Conservation (phyloP, 2,888 invertebrate species). For the Parnassius apollo region DNA sequence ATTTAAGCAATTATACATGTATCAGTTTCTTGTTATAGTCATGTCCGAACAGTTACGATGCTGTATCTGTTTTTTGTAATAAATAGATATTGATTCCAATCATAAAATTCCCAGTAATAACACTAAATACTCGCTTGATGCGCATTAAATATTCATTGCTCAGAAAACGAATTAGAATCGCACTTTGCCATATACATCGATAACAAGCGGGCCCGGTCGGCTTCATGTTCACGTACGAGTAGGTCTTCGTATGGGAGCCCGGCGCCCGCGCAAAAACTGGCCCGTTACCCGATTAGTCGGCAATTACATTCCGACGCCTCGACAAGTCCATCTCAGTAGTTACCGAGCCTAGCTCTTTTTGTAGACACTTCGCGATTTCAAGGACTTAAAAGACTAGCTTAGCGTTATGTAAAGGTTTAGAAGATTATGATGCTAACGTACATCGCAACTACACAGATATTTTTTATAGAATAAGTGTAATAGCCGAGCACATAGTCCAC, state of each 20-base stretch:
- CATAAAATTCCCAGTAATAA: background rate
- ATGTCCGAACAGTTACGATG: no score
- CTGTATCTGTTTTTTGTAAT: background rate
- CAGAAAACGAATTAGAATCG: slow-evolving; percentile 18
- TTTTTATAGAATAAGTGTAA: no score
- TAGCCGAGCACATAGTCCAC: no score
- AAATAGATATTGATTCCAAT: background rate
- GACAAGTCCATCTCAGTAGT: slow-evolving; percentile 28
- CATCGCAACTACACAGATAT: no score
- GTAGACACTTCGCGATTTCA: background rate
- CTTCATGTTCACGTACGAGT: slow-evolving; percentile 1
- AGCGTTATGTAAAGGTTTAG: no score
- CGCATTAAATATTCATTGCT: slow-evolving; percentile 11
- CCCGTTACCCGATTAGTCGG: slow-evolving; percentile 47
- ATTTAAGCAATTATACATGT: no score
- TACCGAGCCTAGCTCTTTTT: slow-evolving; percentile 2
- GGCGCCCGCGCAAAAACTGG: slow-evolving; percentile 20
- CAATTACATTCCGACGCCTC: slow-evolving; percentile 64
- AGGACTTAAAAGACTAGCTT: background rate
- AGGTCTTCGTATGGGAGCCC: slow-evolving; percentile 22
- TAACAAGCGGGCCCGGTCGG: slow-evolving; percentile 12
- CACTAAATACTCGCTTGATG: background rate
- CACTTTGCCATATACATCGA: slow-evolving; percentile 6
- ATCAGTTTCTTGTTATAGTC: no score
- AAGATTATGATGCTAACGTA: no score